Base-by-base conservation (phyloP, 2,888 invertebrate genomes). In the Heliconius cydno region DNA sequence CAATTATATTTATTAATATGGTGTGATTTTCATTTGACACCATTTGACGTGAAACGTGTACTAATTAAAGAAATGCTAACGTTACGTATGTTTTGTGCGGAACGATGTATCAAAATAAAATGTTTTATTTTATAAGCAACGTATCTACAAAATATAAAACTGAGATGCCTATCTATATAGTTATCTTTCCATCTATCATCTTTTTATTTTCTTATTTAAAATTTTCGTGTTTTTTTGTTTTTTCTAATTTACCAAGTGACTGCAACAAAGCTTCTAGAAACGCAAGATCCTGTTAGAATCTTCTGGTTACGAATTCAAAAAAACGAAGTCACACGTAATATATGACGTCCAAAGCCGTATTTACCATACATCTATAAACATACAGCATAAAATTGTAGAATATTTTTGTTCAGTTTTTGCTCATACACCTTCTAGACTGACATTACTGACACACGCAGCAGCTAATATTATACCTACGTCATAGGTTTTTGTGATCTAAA, bases 401-500 rank as follows among this genome's bases (percentile, higher is more conserved):
- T 75, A 78, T 79, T 73, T 68, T 74, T 75, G 34, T 30, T 30
- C 68, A 34, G 1, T 73, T 76, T 76, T 68, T 67, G 65, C 68
- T 9, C 34, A 34, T 34, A 76, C 46, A 76, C 22, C 28, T 57
- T 57, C 57, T 57, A 72, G 57, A 57, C 57, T 30, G 22, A 34
- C 30, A 72, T 30, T 73, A 57, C n/a, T 73, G 30, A 73, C 34
- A 57, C 72, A 57, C 72, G 30, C 6, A 73, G 15, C 15, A 38
- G 60, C 34, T 60, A 72, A 57, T 19, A 72, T n/a, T 41, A 22
- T 34, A n/a, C 63, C 19, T 74, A 52, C 78, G 78, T 79, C 78
- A 79, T 60, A 9, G 30, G 57, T 73, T 68, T 79, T 79, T 79
- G 73, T 79, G 68, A 60, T 60, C 73, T n/a, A 34, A 60, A 73